Conservation (phyloP, 2,113 vertebrate genomes). For the Oostethus manadensis region DNA sequence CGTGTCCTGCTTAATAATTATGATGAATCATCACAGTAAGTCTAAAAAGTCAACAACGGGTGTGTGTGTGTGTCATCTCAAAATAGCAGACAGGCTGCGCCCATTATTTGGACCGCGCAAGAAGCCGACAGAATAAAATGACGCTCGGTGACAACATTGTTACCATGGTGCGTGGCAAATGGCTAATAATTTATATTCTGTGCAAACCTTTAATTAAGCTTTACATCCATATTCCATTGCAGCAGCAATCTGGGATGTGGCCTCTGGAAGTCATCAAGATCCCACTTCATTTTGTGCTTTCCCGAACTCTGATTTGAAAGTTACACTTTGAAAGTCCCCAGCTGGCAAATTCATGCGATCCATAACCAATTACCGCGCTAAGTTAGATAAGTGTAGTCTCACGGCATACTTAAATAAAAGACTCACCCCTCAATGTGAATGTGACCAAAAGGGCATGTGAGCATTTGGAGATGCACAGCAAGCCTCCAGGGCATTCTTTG, state of each 20-base stretch:
- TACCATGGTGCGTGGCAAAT: constrained; percentile 18
- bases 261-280: constrained; percentile 9
- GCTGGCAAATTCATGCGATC: constrained; percentile 11
- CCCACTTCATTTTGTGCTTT: constrained; percentile 17
- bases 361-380: constrained; percentile 13
- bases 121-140: constrained; percentile 26
- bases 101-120: constrained; percentile 28
- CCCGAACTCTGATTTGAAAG: no score
- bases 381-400: background rate
- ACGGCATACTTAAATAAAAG: background rate
- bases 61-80: constrained; percentile 11
- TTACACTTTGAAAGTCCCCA: constrained; percentile 2
- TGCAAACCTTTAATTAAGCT: constrained; percentile 26
- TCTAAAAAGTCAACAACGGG: constrained; percentile 17
- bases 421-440: background rate
- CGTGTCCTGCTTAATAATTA: constrained; percentile 47
- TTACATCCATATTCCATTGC: constrained; percentile 21
- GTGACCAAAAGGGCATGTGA: background rate
- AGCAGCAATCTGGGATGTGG: constrained; percentile 8
- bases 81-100: constrained; percentile 32
- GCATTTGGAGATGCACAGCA: background rate
- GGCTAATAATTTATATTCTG: constrained; percentile 29
- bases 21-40: constrained; percentile 36
- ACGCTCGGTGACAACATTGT: constrained; percentile 30
- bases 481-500: background rate